Base-by-base conservation (phyloP, 2,113 vertebrate species). In the Suricata suricatta region DNA sequence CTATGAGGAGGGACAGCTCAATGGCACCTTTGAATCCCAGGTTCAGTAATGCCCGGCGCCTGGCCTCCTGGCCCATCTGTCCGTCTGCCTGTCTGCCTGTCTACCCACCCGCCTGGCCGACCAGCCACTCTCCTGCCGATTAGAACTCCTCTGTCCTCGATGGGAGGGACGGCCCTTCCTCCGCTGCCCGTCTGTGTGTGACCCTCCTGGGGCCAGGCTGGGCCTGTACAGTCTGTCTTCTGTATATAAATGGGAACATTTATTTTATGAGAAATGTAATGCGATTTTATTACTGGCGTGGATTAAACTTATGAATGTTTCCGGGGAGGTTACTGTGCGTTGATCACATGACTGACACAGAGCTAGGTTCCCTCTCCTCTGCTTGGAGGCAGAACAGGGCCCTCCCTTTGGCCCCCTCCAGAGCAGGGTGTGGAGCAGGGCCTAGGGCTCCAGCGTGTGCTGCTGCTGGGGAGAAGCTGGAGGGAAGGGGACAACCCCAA, bases 241-340 rank as follows among this genome's bases (percentile, higher is more conserved):
- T 99, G 99, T 99, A 99, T 99, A 99, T 99, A 99, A 99, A 99
- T 99, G 99, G 99, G 99, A 99, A 99, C 99, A 99, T 99, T 99
- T 99, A 99, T 99, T 99, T 99, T 99, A 99, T 99, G 99, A 99
- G 99, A 99, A 99, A 99, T 99, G 99, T 99, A 99, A 99, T 99
- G 99, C 99, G 99, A 99, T 99, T 99, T 99, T 99, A 99, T 99
- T 99, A 99, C 99, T 99, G 99, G 99, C 99, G 99, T 99, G 99
- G 99, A 99, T 99, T 99, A 99, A 99, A 99, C 99, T 98, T 99
- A 99, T 99, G 99, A 99, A 99, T 99, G 99, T 99, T 99, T 99
- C 98, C 98, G 99, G 98, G 98, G 98, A 98, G 93, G 98, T 97
- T 89, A 92, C 76, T 98, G 96, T 93, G 98, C 88, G 25, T 96